A percentile compares a stretch with the other conserved stretches of the same genome.
Evolutionary conservation across 2,113 vertebrate genomes (phyloP).

Genomic region (Phycodurus eques): DNA sequence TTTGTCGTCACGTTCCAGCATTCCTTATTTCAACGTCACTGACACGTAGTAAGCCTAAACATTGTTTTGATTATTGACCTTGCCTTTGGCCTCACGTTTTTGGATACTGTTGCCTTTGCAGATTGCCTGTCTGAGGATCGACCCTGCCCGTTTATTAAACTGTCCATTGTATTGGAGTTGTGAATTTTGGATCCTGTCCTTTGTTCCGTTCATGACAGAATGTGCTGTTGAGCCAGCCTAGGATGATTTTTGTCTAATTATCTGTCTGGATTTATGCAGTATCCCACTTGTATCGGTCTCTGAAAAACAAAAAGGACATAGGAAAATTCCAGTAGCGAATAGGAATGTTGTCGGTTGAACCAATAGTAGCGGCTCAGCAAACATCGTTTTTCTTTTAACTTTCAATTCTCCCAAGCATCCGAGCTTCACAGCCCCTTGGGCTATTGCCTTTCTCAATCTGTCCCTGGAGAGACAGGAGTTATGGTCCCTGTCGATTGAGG

Average conservation of each 20-base stretch:
- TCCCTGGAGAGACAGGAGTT: slow-evolving; percentile 98
- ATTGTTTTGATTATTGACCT: no score
- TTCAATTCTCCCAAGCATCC: slow-evolving; percentile 93
- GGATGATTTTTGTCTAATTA: slow-evolving; percentile 64
- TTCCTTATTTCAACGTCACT: no score
- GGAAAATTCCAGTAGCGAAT: slow-evolving; percentile 73
- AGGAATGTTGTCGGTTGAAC: slow-evolving; percentile 46
- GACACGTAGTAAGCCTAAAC: no score
- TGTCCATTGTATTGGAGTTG: no score
- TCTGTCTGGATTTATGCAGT: slow-evolving; percentile 58
- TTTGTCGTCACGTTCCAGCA: no score
- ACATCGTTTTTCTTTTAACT: slow-evolving; percentile 84
- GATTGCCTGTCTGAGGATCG: no score
- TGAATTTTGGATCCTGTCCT: no score
- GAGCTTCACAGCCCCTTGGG: slow-evolving; percentile 93
- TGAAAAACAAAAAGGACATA: slow-evolving; percentile 37
- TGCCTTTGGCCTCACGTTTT: no score
- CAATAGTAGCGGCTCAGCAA: slow-evolving; percentile 63
- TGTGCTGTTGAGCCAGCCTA: slow-evolving; percentile 40
- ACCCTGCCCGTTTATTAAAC: no score
- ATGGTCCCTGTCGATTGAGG: slow-evolving; percentile 98
- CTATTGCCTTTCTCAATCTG: slow-evolving; percentile 99
- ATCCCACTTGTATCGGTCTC: slow-evolving; percentile 28
- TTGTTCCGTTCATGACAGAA: no score
- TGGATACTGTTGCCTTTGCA: no score